phyloP scores from a whole-genome alignment of 1,140 invertebrate species.

The Panagrolaimus sp. region DNA sequence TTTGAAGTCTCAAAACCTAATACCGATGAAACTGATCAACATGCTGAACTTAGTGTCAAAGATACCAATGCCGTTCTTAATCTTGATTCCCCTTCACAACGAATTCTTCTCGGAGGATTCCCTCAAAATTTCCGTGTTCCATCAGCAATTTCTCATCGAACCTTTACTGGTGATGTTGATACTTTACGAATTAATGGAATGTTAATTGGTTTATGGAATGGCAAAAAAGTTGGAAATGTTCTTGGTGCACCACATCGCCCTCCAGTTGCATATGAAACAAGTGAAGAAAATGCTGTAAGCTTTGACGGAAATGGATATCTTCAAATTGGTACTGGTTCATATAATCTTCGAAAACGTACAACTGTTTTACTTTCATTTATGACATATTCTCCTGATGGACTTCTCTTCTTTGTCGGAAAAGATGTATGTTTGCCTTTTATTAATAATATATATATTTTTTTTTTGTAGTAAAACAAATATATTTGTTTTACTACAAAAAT shows the following conservation, averaged over 20 bases:
- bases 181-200: conserved; percentile 80
- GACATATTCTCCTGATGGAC: conserved; percentile 76
- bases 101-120: conserved; percentile 82
- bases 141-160: conserved; percentile 67
- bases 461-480: conserved; percentile 19
- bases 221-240: conserved; percentile 72
- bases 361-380: conserved; percentile 74
- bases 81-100: conserved; percentile 75
- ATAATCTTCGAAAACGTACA: conserved; percentile 64
- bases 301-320: conserved; percentile 82
- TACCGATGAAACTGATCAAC: conserved; percentile 56
- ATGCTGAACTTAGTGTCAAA: conserved; percentile 60
- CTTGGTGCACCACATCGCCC: conserved; percentile 68
- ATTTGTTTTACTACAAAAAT: conserved; percentile 6
- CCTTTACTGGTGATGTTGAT: conserved; percentile 82
- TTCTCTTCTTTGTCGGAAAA: conserved; percentile 78
- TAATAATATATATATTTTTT: conserved; percentile 16
- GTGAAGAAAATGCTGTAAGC: conserved; percentile 55
- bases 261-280: conserved; percentile 33
- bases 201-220: conserved; percentile 89
- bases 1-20: conserved; percentile 71
- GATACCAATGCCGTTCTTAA: conserved; percentile 77
- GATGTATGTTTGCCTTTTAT: conserved; percentile 52
- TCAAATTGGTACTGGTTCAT: conserved; percentile 65
- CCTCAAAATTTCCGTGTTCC: conserved; percentile 67